phyloP scores from a whole-genome alignment of 2,113 vertebrate species.

The Casuarius casuarius region DNA sequence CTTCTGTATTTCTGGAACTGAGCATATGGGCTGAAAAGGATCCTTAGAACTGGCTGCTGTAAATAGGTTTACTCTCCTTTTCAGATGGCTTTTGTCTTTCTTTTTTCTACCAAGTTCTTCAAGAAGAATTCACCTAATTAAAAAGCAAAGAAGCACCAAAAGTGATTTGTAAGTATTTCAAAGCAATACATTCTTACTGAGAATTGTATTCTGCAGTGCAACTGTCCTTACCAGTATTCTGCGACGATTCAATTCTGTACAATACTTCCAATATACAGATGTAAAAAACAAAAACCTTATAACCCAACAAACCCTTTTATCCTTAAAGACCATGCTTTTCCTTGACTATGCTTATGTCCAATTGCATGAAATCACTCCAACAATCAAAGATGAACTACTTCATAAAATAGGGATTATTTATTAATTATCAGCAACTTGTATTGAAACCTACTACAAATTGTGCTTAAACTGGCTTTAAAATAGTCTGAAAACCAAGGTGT shows the following conservation, averaged over 20 bases:
- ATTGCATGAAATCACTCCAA: not conserved
- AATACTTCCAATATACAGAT: not conserved
- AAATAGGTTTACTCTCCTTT: not conserved
- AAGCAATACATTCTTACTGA: not conserved
- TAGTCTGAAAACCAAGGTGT: not conserved
- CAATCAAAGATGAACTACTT: not conserved
- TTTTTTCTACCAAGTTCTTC: conserved; percentile 92
- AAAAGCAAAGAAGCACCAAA: conserved; percentile 19
- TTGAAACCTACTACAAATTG: not conserved
- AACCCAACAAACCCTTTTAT: not conserved
- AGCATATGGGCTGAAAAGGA: not conserved
- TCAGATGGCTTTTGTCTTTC: conserved; percentile 80
- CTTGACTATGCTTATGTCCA: not conserved
- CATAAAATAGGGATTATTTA: not conserved
- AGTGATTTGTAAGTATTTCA: not conserved
- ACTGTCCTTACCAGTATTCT: not conserved
- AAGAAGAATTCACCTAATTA: conserved; percentile 94
- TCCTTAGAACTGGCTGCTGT: not conserved
- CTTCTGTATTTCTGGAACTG: conserved; percentile 27
- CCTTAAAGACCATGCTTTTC: not conserved
- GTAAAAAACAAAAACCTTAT: not conserved
- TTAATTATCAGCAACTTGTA: not conserved
- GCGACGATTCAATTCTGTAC: not conserved
- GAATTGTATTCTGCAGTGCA: not conserved
- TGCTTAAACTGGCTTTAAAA: not conserved